Evolutionary conservation across 2,888 invertebrate genomes (phyloP), one percentile per base, ranked within the genome.

Genomic region (Pycnomerus fuliginosus): DNA sequence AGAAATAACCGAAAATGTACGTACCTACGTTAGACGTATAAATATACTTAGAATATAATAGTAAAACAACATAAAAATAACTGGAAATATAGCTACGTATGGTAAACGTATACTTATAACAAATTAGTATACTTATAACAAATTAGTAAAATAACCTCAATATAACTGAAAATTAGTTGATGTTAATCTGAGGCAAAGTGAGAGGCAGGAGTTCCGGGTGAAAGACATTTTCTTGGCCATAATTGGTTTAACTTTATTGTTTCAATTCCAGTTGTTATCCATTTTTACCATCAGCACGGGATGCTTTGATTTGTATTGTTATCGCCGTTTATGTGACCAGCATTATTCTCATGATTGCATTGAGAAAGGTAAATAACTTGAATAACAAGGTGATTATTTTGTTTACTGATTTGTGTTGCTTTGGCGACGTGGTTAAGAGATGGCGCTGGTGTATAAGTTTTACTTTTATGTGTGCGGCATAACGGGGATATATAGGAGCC

Each of bases 221-320:
- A 84, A 85, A 12, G 88, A 82, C 3, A 77, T 87, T 57, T 85
- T 90, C 68, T 82, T 90, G 31, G 71, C 93, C 65, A 93, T 94
- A 76, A 76, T 80, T 72, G 4, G 20, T 20, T 20, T 20, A 20
- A 42, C 36, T 24, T 25, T 50, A 34, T 37, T 44, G 13, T 48
- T 23, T 57, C 53, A 53, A 50, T 75, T 81, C 16, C 74, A 92
- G 90, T 80, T 84, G 57, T 75, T 90, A 39, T 81, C 90, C 0
- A 73, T 93, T 11, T 92, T 93, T 65, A 90, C 92, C 0, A 82
- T 92, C 44, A 78, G 79, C 1, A 85, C 88, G 38, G 80, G 87
- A 1, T 77, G 86, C 42, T 94, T 94, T 66, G 94, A 94, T 64
- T 76, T 93, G 10, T 94, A 94, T 69, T 91, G 92, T 60, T 76